Base-by-base conservation (phyloP, 2,113 vertebrate species). In the Toxotes jaculatrix region DNA sequence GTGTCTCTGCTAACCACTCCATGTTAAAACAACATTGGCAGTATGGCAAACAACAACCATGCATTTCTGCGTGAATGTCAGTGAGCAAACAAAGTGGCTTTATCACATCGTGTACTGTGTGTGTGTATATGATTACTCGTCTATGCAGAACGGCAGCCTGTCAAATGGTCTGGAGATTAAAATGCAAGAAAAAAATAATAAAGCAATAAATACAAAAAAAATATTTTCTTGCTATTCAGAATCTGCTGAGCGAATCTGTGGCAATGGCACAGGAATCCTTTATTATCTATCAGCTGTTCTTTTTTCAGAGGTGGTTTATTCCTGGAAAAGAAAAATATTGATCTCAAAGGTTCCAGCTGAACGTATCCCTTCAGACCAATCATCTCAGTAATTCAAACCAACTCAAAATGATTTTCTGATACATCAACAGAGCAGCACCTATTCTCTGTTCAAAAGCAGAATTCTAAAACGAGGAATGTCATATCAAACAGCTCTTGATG, bases 311-410 rank as follows among this genome's bases (percentile, higher is more conserved):
- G 43, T 51, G 42, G 45, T 68, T 88, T 77, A 51, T 80, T 78
- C 53, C 56, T 70, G 61, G 57, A 57, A 53, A 63, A 56, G 17
- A 65, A 75, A 77, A 71, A 68, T 80, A 92, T 88, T 84, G 82
- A 91, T 89, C 53, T 36, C 27, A 45, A 57, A 68, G 57, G 74
- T 82, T 90, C 70, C 72, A 79, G 67, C 34, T 81, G 74, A 75
- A 83, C 47, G 45, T 75, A 51, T 92, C 59, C 51, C 70, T n/a
- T 36, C 53, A 82, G 73, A 79, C 51, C 32, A 74, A 91, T 78
- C 4, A 43, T 87, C 79, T 77, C 74, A 43, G 81, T 75, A 72
- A 84, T 74, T 80, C 23, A 84, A 75, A 40, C 14, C 79, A 63
- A 59, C 40, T 66, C 55, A 16, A 65, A 73, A 59, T 31, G 56